These are phyloP conservation scores for Pararge aegeria DNA, from an alignment of 1,140 invertebrate genomes.

Conservation along the genomic window DNA sequence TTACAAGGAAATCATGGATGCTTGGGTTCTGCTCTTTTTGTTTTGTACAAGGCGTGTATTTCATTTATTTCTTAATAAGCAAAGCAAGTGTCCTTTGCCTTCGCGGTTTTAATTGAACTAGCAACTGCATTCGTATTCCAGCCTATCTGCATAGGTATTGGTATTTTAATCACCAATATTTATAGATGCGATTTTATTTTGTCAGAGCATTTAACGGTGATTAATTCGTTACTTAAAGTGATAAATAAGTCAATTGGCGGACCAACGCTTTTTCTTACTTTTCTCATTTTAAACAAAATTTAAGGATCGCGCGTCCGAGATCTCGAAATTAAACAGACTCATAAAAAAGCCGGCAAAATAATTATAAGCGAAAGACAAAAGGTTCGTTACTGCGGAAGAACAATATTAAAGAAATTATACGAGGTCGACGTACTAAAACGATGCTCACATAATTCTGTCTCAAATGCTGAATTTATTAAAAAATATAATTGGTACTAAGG, in stretches of 20 bases:
- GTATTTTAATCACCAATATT: conserved; percentile 70
- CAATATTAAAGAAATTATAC: conserved; percentile 21
- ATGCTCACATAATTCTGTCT: conserved; percentile 31
- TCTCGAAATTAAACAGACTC: conserved; percentile 16
- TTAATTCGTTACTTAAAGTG: conserved; percentile 46
- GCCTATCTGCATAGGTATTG: conserved; percentile 53
- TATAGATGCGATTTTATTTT: conserved; percentile 57
- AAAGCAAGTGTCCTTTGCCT: conserved; percentile 46
- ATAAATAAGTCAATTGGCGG: conserved; percentile 42
- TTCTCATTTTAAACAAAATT: not conserved
- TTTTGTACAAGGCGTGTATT: conserved; percentile 46
- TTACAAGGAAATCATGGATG: not conserved
- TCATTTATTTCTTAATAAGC: conserved; percentile 73
- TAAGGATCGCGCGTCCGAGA: conserved; percentile 4
- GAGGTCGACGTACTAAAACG: conserved; percentile 31
- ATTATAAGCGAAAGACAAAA: conserved; percentile 29
- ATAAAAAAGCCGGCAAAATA: conserved; percentile 27
- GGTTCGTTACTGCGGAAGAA: conserved; percentile 15
- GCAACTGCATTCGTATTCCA: conserved; percentile 36
- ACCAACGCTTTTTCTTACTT: not conserved
- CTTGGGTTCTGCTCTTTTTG: not conserved
- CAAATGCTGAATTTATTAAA: conserved; percentile 40
- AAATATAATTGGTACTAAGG: conserved; percentile 43
- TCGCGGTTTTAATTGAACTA: conserved; percentile 61
- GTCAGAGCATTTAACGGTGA: conserved; percentile 46